Base-by-base conservation (phyloP, 1,140 invertebrate genomes). In the Rhagoletis zephyria region DNA sequence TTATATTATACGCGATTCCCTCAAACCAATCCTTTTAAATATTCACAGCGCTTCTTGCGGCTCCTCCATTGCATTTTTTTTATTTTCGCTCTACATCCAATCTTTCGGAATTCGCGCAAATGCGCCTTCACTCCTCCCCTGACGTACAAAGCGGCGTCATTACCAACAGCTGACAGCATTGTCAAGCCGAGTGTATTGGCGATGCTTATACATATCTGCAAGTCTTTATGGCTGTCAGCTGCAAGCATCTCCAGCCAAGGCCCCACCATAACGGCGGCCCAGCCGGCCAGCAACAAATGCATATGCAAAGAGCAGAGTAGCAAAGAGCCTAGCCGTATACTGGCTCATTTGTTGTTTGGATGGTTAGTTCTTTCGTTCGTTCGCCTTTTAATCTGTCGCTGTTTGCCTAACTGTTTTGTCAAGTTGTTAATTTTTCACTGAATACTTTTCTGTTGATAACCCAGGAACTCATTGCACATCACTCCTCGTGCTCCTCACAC, bases 381-480 rank as follows among this genome's bases (percentile, higher is more conserved):
- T 85, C 60, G 60, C 59, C 59, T 85, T 12, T 81, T 48, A 85
- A 85, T 63, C 85, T 42, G 56, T 14, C 10, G 85, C 60, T 85
- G 19, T 85, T 85, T 85, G 51, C 85, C 19, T 61, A 61, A 30
- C 51, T 19, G 74, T 56, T 7, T 63, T 85, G 85, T 45, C 85
- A 85, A 61, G 60, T 85, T 45, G 60, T 60, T 63, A 85, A 81
- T 81, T 81, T 59, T 81, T 40, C 74, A 81, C 7, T 48, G 74
- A 45, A 19, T 59, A 56, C 48, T 81, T 81, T 81, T n/a, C 51
- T n/a, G 74, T 5, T 7, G 48, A 59, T 59, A 42, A 42, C 48
- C 16, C 48, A 4, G 51, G 48, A 56, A 30, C 48, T 30, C 7
- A 51, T 51, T 19, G 2, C 48, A 56, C 45, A 56, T 56, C n/a